A percentile compares a stretch with the other conserved stretches of the same genome.
Conservation (phyloP, 2,797 vertebrate genomes). For the Enteromius unitaeniatus region DNA sequence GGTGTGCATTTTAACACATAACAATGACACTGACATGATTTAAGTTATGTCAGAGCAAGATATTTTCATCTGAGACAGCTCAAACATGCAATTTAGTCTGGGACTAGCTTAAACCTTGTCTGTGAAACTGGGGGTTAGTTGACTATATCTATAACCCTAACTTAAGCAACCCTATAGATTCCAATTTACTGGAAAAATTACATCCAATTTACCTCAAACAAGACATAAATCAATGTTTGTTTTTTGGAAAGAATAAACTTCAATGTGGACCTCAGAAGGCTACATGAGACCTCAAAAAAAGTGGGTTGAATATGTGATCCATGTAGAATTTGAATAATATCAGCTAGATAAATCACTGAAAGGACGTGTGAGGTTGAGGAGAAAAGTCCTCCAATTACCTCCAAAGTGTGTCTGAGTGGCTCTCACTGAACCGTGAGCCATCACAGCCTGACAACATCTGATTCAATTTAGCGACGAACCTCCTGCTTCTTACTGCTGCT, state of each 20-base stretch:
- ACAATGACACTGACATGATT: too few relatives aligned
- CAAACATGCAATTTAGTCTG: too few relatives aligned
- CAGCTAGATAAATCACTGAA: constrained; percentile 21
- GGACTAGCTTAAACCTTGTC: too few relatives aligned
- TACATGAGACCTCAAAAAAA: neutral
- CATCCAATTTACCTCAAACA: neutral
- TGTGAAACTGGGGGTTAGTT: too few relatives aligned
- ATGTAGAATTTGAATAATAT: neutral
- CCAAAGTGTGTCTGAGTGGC: constrained; percentile 34
- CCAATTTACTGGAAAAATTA: neutral
- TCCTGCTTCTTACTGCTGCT: neutral
- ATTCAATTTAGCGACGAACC: constrained; percentile 41
- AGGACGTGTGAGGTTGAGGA: constrained; percentile 28
- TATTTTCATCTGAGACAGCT: too few relatives aligned
- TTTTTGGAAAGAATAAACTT: neutral
- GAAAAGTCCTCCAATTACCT: constrained; percentile 62
- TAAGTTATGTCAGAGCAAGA: too few relatives aligned
- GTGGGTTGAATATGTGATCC: neutral
- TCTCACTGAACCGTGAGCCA: constrained; percentile 48
- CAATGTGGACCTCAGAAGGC: neutral
- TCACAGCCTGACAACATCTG: constrained; percentile 46
- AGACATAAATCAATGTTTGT: neutral
- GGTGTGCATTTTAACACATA: too few relatives aligned
- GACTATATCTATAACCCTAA: too few relatives aligned
- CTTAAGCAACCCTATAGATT: neutral